Base-by-base conservation (phyloP, 1,140 invertebrate species). In the Drosophila orosa region DNA sequence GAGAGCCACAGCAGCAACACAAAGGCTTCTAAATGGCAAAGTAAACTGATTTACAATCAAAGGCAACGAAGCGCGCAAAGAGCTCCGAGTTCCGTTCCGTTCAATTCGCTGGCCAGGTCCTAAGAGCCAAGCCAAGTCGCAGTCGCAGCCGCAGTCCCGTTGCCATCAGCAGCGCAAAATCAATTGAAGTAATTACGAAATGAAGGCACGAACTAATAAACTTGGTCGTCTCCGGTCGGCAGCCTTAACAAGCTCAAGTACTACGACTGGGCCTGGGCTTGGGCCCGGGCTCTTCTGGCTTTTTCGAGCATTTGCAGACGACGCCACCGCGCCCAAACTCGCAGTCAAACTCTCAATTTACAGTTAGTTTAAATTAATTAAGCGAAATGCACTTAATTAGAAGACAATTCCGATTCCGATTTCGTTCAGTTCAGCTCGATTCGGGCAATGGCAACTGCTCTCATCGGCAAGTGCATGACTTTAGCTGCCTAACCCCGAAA, bases 361-460 rank as follows among this genome's bases (percentile, higher is more conserved):
- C 84, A 89, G 84, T 89, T 89, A 89, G 80, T 89, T 89, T 90
- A 89, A 89, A 90, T 89, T 89, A 89, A 89, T 89, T 89, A 89
- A 89, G 78, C 81, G 84, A 89, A 89, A 89, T 89, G 84, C 85
- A 89, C 84, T 89, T 89, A 89, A 89, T 89, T 89, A 89, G 84
- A 76, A 76, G 73, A 76, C 73, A 90, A 89, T 89, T 84, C 77
- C 76, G 45, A 60, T 65, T 65, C 56, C 35, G 56, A 65, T 63
- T 63, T 39, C 60, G 31, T 54, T 54, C 50, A 35, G 50, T 8
- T 35, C 31, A 24, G 19, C 31, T 54, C 31, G 55, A 58, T 59
- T 19, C 27, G 22, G 19, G 55, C 40, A 79, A 73, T 74, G 66
- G 82, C 55, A 85, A 59, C 48, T 48, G 61, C 40, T 60, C 40